Evolutionary conservation across 1,140 invertebrate species (phyloP).

Genomic region (Vollenhovia emeryi): DNA sequence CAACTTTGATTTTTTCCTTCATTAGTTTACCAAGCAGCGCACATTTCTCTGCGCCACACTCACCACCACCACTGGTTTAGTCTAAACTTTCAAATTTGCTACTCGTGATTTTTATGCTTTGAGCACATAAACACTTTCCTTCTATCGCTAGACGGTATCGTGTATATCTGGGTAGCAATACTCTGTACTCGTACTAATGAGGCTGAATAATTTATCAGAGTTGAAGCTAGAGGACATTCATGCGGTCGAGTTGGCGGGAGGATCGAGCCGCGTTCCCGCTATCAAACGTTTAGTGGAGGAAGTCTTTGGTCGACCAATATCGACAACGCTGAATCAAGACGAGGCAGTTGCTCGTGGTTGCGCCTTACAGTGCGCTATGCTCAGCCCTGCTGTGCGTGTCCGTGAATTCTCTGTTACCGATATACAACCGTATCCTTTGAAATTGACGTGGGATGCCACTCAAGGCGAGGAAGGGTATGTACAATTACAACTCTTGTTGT

Average conservation of each 20-base stretch:
- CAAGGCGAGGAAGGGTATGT: slow-evolving; percentile 89
- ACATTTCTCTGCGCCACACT: no score
- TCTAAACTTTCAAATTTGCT: no score
- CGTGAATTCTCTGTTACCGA: slow-evolving; percentile 97
- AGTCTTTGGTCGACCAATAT: slow-evolving; percentile 94
- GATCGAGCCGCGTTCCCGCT: slow-evolving; percentile 96
- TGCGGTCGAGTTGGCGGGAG: slow-evolving; percentile 98
- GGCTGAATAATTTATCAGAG: slow-evolving; percentile 85
- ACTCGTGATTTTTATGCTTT: no score
- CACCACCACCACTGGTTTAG: no score
- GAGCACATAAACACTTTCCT: no score
- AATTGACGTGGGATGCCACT: slow-evolving; percentile 93
- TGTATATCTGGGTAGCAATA: no score
- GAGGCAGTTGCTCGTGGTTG: slow-evolving; percentile 98
- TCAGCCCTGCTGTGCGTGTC: slow-evolving; percentile 98
- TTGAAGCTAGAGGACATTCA: slow-evolving; percentile 94
- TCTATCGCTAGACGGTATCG: no score
- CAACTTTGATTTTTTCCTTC: no score
- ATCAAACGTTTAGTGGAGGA: slow-evolving; percentile 96
- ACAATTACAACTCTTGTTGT: neutral
- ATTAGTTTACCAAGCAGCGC: no score
- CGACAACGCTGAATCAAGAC: slow-evolving; percentile 99
- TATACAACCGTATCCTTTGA: slow-evolving; percentile 96
- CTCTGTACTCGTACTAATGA: neutral
- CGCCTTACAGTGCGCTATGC: slow-evolving; percentile 98